Percentiles rank a stretch among this genome's conserved stretches.
Conservation (phyloP, 2,113 vertebrate genomes). For the Marmota flaviventris region DNA sequence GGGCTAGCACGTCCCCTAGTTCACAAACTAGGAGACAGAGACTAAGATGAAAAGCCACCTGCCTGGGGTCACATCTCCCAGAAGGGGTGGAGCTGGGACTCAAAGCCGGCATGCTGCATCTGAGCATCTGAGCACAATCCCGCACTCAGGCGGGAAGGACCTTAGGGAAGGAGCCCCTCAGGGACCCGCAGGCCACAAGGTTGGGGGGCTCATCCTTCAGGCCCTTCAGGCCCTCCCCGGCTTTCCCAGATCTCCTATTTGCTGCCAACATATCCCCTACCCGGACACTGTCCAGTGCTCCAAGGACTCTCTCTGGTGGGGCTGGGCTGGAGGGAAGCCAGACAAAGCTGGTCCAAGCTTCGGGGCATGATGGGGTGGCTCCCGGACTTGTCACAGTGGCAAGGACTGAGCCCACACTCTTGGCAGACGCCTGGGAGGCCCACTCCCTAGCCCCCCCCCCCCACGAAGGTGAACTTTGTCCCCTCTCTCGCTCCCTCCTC, state of each 20-base stretch:
- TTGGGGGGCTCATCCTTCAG: no score
- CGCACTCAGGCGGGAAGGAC: not conserved
- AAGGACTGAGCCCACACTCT: no score
- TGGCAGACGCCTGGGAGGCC: no score
- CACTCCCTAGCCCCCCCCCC: no score
- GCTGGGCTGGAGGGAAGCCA: not conserved
- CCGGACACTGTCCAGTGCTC: not conserved
- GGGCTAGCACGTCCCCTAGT: no score
- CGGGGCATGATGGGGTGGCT: no score
- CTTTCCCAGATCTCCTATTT: not conserved
- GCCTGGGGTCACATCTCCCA: not conserved
- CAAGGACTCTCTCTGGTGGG: not conserved
- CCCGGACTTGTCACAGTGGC: no score
- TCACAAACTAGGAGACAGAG: not conserved
- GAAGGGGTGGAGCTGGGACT: not conserved
- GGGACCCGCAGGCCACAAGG: no score
- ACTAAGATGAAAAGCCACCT: not conserved
- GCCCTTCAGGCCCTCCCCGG: no score
- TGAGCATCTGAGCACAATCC: no score
- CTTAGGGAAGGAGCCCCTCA: not conserved
- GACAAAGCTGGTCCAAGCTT: no score
- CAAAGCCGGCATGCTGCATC: no score
- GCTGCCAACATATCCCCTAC: not conserved
- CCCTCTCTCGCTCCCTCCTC: not conserved
- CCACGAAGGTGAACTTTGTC: not conserved